These are phyloP conservation scores for Parapristionchus giblindavisi DNA, from an alignment of 2,888 invertebrate species.

Conservation along the genomic window DNA sequence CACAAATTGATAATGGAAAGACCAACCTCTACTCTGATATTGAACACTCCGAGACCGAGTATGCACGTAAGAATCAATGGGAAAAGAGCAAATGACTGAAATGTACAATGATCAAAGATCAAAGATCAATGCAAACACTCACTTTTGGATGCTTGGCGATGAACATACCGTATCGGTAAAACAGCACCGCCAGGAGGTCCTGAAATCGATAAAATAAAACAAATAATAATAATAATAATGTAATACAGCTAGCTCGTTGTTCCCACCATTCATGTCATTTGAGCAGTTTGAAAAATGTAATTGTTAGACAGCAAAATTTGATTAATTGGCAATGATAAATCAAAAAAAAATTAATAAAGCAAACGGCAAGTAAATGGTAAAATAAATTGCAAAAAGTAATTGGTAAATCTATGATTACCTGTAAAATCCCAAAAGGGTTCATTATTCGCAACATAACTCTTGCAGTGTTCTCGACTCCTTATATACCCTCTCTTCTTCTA, in stretches of 20 bases:
- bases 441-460: neutral
- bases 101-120: neutral
- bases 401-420: neutral
- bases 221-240: too few species aligned
- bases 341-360: too few species aligned
- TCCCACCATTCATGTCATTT: too few species aligned
- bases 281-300: too few species aligned
- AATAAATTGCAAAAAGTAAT: neutral
- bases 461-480: too few species aligned
- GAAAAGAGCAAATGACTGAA: slow-evolving; percentile 52
- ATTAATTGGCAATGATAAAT: too few species aligned
- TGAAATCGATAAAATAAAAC: slow-evolving; percentile 10
- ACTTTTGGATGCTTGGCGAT: slow-evolving; percentile 59
- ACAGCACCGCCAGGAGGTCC: slow-evolving; percentile 10
- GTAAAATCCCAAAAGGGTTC: slow-evolving; percentile 27
- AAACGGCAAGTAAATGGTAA: neutral
- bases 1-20: neutral
- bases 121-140: neutral
- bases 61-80: slow-evolving; percentile 62
- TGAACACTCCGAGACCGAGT: slow-evolving; percentile 60
- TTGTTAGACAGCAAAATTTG: slow-evolving; percentile 13
- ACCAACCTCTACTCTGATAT: slow-evolving; percentile 60
- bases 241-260: too few species aligned
- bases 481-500: too few species aligned
- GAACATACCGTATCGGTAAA: slow-evolving; percentile 60